These are phyloP conservation scores for Rhagium mordax DNA, from an alignment of 2,888 invertebrate species.

Conservation along the genomic window DNA sequence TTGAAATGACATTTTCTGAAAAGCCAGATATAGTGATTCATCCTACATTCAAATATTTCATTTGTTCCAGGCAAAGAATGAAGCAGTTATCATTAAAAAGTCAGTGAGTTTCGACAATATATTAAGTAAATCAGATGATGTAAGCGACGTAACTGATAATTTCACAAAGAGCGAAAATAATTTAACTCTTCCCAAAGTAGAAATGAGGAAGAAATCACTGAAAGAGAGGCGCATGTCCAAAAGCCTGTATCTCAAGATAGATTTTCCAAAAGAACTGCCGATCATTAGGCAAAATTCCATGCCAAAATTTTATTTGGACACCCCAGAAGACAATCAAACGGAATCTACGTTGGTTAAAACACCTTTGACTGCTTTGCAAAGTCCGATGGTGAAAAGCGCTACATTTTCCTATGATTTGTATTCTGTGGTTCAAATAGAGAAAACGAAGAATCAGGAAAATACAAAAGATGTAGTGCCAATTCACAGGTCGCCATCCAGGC, in stretches of 20 bases:
- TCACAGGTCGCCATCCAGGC: conserved; percentile 51
- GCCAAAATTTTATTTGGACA: conserved; percentile 69
- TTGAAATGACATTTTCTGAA: too few relatives aligned
- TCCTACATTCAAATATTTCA: too few relatives aligned
- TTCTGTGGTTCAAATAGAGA: conserved; percentile 68
- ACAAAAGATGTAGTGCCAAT: conserved; percentile 39
- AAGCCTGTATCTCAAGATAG: conserved; percentile 64
- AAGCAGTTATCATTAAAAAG: conserved; percentile 48
- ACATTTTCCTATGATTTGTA: conserved; percentile 64
- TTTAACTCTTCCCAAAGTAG: conserved; percentile 45
- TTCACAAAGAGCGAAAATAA: conserved; percentile 10
- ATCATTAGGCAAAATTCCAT: conserved; percentile 68
- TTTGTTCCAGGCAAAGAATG: conserved; percentile 36
- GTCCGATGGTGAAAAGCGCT: conserved; percentile 60
- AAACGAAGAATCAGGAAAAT: conserved; percentile 52
- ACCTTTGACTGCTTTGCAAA: conserved; percentile 61
- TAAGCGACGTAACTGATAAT: conserved; percentile 40
- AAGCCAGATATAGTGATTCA: too few relatives aligned
- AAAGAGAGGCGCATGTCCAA: conserved; percentile 66
- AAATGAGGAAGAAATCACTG: conserved; percentile 64
- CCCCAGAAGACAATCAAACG: conserved; percentile 64
- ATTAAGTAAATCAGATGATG: conserved; percentile 42
- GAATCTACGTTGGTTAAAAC: conserved; percentile 59
- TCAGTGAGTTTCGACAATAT: conserved; percentile 56
- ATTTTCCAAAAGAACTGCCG: conserved; percentile 63